A percentile compares a stretch with the other conserved stretches of the same genome.
phyloP scores from a whole-genome alignment of 1,140 invertebrate genomes.

The Neotoxoptera formosana region DNA sequence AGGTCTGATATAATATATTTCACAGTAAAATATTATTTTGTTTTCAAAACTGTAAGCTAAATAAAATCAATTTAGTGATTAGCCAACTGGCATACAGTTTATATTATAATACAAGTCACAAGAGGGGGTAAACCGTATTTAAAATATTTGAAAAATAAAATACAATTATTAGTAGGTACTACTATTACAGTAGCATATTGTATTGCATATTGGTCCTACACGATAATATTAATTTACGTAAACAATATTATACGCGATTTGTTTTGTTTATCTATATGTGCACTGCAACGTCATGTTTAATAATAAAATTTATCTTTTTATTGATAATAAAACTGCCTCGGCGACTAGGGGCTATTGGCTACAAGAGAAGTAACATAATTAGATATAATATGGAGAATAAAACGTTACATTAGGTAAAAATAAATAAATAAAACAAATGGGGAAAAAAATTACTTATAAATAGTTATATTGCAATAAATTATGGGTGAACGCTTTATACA shows the following conservation, averaged over 20 bases:
- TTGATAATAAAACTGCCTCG: too few relatives aligned
- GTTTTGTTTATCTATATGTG: not conserved
- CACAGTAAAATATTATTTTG: not conserved
- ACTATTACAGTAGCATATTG: not conserved
- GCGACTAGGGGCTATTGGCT: too few relatives aligned
- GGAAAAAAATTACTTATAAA: too few relatives aligned
- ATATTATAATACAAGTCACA: not conserved
- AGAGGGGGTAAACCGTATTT: not conserved
- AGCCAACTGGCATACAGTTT: not conserved
- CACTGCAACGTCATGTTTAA: not conserved
- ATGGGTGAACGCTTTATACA: too few relatives aligned
- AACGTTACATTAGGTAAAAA: too few relatives aligned
- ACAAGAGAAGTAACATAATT: too few relatives aligned
- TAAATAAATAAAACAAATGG: too few relatives aligned
- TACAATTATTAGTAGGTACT: too few relatives aligned
- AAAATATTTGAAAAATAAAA: not conserved
- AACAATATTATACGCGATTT: not conserved
- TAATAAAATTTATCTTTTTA: too few relatives aligned
- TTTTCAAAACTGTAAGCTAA: not conserved
- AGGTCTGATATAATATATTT: not conserved
- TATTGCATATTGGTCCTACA: not conserved
- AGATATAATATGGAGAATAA: too few relatives aligned
- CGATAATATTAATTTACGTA: not conserved
- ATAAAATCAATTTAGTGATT: conserved; percentile 3
- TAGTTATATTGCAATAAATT: too few relatives aligned